Evolutionary conservation across 2,888 invertebrate genomes (phyloP).

Genomic region (Galerucella pusilla): DNA sequence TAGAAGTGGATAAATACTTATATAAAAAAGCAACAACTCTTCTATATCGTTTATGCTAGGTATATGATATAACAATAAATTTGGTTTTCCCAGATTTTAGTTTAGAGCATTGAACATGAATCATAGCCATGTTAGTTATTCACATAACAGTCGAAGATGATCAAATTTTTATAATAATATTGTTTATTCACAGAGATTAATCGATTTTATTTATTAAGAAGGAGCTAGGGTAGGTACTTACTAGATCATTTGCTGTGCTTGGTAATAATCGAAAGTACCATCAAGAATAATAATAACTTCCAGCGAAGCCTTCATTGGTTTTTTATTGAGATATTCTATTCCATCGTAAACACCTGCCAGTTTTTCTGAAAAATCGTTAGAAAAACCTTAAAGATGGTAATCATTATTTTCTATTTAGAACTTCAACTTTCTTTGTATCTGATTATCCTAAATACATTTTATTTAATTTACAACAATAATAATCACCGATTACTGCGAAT

Average conservation of each 20-base stretch:
- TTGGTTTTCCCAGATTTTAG: neutral
- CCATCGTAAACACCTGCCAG: slow-evolving; percentile 51
- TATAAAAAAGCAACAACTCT: no score
- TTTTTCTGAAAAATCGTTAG: slow-evolving; percentile 41
- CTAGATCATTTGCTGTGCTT: slow-evolving; percentile 70
- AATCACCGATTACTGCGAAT: no score
- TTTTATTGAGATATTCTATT: slow-evolving; percentile 48
- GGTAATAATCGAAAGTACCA: slow-evolving; percentile 69
- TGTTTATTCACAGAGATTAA: no score
- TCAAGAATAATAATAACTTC: slow-evolving; percentile 72
- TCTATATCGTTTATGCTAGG: no score
- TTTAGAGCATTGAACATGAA: no score
- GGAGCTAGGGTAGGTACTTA: slow-evolving; percentile 52
- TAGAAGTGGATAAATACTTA: neutral
- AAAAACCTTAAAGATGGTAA: neutral
- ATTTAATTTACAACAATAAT: no score
- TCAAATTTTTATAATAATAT: no score
- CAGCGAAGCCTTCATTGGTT: slow-evolving; percentile 63
- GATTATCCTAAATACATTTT: no score
- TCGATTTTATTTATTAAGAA: neutral
- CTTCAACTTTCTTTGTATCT: no score
- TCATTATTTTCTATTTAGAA: no score
- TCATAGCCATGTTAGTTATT: no score
- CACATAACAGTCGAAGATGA: no score
- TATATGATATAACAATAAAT: neutral